These are phyloP conservation scores for Thamnaconus septentrionalis DNA, from an alignment of 2,113 vertebrate genomes.

Conservation along the genomic window DNA sequence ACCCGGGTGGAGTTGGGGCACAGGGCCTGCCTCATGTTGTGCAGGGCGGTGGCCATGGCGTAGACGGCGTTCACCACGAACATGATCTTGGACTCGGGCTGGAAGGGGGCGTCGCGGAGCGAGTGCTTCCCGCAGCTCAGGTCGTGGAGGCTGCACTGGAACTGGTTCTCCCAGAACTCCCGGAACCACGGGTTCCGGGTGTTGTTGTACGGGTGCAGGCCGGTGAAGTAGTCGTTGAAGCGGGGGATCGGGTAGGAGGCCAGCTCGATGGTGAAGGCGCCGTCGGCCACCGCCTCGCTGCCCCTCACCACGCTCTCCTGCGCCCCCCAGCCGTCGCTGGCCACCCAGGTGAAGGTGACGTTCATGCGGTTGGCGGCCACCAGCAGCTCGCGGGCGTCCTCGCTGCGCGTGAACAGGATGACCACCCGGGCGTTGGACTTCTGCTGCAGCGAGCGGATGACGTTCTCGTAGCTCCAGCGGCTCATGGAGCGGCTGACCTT, in stretches of 20 bases:
- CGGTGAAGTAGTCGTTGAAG: slow-evolving; percentile 89
- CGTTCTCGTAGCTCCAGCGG: slow-evolving; percentile 85
- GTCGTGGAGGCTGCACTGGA: slow-evolving; percentile 86
- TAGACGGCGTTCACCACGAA: slow-evolving; percentile 96
- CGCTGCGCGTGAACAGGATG: slow-evolving; percentile 92
- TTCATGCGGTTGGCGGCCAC: slow-evolving; percentile 90
- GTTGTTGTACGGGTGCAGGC: slow-evolving; percentile 89
- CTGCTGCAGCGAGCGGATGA: slow-evolving; percentile 90
- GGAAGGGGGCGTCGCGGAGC: slow-evolving; percentile 82
- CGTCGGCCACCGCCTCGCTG: slow-evolving; percentile 88
- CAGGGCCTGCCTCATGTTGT: slow-evolving; percentile 90
- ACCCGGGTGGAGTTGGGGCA: slow-evolving; percentile 89
- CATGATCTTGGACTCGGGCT: slow-evolving; percentile 97
- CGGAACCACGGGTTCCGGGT: slow-evolving; percentile 95
- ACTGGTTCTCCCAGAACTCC: slow-evolving; percentile 98
- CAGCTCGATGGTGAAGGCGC: slow-evolving; percentile 95
- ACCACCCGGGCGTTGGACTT: slow-evolving; percentile 94
- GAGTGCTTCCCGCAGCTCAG: slow-evolving; percentile 85
- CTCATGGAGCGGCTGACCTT: slow-evolving; percentile 97
- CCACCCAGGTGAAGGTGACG: slow-evolving; percentile 93
- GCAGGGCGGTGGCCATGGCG: slow-evolving; percentile 91
- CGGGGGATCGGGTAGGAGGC: slow-evolving; percentile 89
- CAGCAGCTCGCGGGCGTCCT: slow-evolving; percentile 91
- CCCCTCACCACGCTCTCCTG: slow-evolving; percentile 93
- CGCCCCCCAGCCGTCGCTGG: slow-evolving; percentile 96